Conservation (phyloP, 2,113 vertebrate genomes). For the Gallinago paraguaiae region DNA sequence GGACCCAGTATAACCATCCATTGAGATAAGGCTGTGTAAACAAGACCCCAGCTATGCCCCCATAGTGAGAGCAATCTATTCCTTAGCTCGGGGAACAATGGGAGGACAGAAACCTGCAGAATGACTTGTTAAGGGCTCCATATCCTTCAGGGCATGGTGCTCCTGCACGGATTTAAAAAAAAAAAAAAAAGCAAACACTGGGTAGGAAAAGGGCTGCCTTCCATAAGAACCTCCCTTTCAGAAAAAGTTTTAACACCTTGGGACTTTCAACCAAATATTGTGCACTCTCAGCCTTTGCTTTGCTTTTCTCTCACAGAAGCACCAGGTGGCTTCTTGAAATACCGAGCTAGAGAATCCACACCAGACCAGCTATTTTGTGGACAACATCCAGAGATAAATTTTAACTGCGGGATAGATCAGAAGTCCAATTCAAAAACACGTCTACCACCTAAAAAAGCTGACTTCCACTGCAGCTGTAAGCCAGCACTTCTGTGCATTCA, state of each 20-base stretch:
- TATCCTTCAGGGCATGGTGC: not conserved
- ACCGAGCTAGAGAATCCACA: not conserved
- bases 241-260: not conserved
- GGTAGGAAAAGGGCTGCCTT: not conserved
- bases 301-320: not conserved
- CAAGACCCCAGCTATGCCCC: not conserved
- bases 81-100: not conserved
- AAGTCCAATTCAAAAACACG: not conserved
- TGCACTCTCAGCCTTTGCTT: not conserved
- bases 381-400: not conserved
- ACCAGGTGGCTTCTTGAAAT: not conserved
- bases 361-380: not conserved
- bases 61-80: not conserved
- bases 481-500: not conserved
- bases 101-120: not conserved
- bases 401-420: not conserved
- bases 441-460: not conserved
- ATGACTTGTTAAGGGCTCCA: not conserved
- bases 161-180: not conserved
- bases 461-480: not conserved
- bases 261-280: not conserved
- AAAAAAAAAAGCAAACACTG: not conserved
- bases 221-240: not conserved
- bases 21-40: constrained; percentile 4
- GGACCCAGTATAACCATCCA: not conserved